These are phyloP conservation scores for Drosophila differens DNA, from an alignment of 2,888 invertebrate genomes.

Conservation along the genomic window DNA sequence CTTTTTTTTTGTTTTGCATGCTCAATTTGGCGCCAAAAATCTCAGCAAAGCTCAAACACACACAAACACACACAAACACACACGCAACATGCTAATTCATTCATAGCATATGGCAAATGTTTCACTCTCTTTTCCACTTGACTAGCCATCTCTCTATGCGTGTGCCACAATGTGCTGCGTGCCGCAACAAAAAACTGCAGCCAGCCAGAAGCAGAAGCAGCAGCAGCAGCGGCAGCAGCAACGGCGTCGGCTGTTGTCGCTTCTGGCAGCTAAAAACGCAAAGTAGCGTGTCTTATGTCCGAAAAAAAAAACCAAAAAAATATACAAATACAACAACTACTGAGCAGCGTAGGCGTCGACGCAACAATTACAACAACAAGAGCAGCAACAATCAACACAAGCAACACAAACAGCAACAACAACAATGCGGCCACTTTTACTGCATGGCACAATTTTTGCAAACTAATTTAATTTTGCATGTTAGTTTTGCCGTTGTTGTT, in stretches of 20 bases:
- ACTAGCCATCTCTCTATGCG: slow-evolving; percentile 59
- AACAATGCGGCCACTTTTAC: slow-evolving; percentile 55
- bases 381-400: slow-evolving; percentile 15
- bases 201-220: slow-evolving; percentile 21
- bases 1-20: slow-evolving; percentile 51
- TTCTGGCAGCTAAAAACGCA: slow-evolving; percentile 69
- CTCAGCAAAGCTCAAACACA: slow-evolving; percentile 40
- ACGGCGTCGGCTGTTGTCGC: slow-evolving; percentile 28
- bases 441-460: slow-evolving; percentile 61
- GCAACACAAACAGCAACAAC: slow-evolving; percentile 16
- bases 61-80: slow-evolving; percentile 29
- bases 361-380: slow-evolving; percentile 68
- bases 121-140: slow-evolving; percentile 28
- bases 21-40: slow-evolving; percentile 77
- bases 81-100: slow-evolving; percentile 54
- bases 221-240: slow-evolving; percentile 18
- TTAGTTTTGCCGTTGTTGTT: slow-evolving; percentile 16
- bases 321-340: slow-evolving; percentile 12
- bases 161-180: slow-evolving; percentile 70
- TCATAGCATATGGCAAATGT: slow-evolving; percentile 46
- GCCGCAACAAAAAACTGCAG: slow-evolving; percentile 58
- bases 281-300: slow-evolving; percentile 77
- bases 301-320: slow-evolving; percentile 43
- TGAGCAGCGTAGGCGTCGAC: slow-evolving; percentile 63
- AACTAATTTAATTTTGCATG: slow-evolving; percentile 65